phyloP scores from a whole-genome alignment of 2,888 invertebrate species.

The Lutraria lutraria region DNA sequence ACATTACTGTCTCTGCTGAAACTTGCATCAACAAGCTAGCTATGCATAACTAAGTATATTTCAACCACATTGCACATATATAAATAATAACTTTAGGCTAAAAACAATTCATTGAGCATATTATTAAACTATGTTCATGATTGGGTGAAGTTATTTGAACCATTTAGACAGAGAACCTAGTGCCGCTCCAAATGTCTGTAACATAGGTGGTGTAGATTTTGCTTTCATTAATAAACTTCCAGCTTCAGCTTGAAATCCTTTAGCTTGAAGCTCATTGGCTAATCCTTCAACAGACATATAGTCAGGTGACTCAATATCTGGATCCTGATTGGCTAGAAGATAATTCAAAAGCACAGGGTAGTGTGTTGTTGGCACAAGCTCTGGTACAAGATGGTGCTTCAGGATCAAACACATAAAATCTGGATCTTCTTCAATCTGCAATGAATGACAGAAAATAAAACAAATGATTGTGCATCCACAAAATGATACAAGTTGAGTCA shows the following conservation, averaged over 20 bases:
- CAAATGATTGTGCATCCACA: not conserved
- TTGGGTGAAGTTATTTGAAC: constrained; percentile 68
- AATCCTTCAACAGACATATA: constrained; percentile 72
- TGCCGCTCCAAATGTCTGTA: constrained; percentile 83
- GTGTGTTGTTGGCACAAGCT: constrained; percentile 75
- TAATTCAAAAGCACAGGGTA: constrained; percentile 74
- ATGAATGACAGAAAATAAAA: not conserved
- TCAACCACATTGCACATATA: constrained; percentile 8
- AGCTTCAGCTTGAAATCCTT: constrained; percentile 81
- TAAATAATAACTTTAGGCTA: not conserved
- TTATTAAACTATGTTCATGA: not conserved
- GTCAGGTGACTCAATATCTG: constrained; percentile 58
- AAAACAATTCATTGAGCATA: not conserved
- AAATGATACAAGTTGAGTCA: not conserved
- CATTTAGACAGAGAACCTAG: constrained; percentile 76
- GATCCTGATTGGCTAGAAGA: constrained; percentile 76
- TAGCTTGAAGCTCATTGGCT: constrained; percentile 77
- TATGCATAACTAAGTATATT: not conserved
- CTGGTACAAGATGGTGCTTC: constrained; percentile 75
- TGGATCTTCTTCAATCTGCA: constrained; percentile 73
- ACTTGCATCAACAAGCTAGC: not conserved
- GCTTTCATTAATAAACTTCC: constrained; percentile 80
- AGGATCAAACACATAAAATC: constrained; percentile 79
- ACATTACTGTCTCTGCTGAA: not conserved
- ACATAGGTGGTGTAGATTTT: constrained; percentile 78